Percentiles rank a stretch among this genome's conserved stretches.
These are phyloP conservation scores for Chionomys nivalis DNA, from an alignment of 2,113 vertebrate species.

Conservation along the genomic window DNA sequence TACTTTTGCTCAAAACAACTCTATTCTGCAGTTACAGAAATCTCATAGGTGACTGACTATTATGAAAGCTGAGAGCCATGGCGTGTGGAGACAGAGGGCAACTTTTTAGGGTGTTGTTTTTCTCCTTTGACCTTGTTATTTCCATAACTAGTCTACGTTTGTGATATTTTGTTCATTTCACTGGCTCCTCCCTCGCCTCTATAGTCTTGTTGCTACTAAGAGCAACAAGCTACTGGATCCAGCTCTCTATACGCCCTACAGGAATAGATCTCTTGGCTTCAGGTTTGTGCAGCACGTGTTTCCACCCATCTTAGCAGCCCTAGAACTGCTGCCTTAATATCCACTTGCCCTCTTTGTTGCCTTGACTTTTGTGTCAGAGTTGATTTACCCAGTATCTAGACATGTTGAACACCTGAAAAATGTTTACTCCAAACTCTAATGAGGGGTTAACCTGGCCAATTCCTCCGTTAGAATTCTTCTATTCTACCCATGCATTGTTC, in stretches of 20 bases:
- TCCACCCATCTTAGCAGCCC: no score
- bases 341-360: rapidly evolving
- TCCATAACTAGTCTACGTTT: background rate
- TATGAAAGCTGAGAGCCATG: background rate
- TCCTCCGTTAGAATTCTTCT: background rate
- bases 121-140: background rate
- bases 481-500: background rate
- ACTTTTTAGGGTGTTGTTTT: background rate
- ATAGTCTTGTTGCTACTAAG: no score
- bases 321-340: background rate
- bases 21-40: background rate
- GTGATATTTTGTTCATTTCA: background rate
- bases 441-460: background rate
- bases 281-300: background rate
- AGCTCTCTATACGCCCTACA: no score
- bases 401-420: background rate
- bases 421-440: background rate
- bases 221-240: background rate
- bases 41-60: background rate
- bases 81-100: background rate
- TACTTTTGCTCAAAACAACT: background rate
- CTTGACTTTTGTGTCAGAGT: background rate
- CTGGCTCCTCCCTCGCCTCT: background rate
- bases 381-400: background rate
- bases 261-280: no score